Base-by-base conservation (phyloP, 2,888 invertebrate species). In the Plagiodera versicolora region DNA sequence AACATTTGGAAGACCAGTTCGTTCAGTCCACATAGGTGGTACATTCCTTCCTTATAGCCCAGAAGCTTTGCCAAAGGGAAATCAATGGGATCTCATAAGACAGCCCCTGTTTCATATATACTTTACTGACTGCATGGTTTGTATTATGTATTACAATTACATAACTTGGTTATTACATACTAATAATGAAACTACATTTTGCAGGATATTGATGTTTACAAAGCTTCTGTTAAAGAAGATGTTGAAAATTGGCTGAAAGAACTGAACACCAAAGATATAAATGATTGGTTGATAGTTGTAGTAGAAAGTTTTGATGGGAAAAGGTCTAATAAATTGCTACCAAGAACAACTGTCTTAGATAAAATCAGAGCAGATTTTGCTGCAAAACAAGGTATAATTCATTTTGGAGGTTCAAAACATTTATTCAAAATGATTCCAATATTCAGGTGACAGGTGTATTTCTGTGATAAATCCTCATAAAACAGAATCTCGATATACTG, bases 311-410 rank as follows among this genome's bases (percentile, higher is more conserved):
- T 94, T 78, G 97, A 97, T 80, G 89, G 91, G 72, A 89, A 93
- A 74, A 92, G 94, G 81, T 89, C 94, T 54, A 94, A 95, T 75
- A 97, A 98, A 80, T 81, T 98, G 14, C 81, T 98, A 56, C 93
- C 94, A 1, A 85, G 97, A 69, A 94, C 95, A 11, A 96, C 96
- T 1, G 96, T 98, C 18, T 82, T 95, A 70, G 97, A 98, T 80
- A 96, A 95, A 84, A 92, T 98, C 65, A 91, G 93, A 71, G 89
- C 90, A 73, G 98, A 98, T 79, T 96, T 97, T 85, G 94, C 93
- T 56, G 86, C 89, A 18, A 97, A 96, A 81, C 91, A 94, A 77
- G 92, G 86, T 63, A 56, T 14, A 28, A 87, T 24, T 14, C 24
- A 24, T 11, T 4, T 39, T 14, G 32, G 32, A 39, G 39, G 3